These are phyloP conservation scores for Temnopleurus reevesii DNA, from an alignment of 53 echinoderm and acorn worm species.

Conservation along the genomic window DNA sequence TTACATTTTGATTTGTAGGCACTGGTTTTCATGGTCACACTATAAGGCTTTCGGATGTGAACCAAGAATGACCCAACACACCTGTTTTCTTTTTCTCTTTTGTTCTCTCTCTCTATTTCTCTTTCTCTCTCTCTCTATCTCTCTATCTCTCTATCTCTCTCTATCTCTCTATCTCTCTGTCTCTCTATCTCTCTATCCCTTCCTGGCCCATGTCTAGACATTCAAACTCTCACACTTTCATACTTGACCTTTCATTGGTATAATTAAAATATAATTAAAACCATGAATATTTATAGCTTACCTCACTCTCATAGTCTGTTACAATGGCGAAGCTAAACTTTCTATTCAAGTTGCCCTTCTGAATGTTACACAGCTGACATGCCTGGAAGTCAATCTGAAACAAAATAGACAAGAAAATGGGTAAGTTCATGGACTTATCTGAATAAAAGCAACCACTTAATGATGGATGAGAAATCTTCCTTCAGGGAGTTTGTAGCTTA, in stretches of 20 bases:
- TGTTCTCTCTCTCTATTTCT: no score
- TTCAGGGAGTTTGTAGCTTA: no score
- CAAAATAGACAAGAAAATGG: background rate
- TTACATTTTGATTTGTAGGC: no score
- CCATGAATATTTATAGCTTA: constrained; percentile 19
- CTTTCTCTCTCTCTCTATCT: background rate
- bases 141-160: background rate
- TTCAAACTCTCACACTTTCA: no score
- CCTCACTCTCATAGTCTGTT: constrained; percentile 96
- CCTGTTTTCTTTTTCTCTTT: background rate
- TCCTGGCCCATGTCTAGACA: no score
- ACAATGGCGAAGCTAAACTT: constrained; percentile 87
- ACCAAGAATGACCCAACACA: no score
- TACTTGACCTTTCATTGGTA: background rate
- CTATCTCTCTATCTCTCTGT: background rate
- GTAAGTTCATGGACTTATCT: no score
- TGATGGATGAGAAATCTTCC: no score
- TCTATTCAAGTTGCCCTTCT: constrained; percentile 97
- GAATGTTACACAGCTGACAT: constrained; percentile 90
- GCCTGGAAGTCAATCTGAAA: constrained; percentile 97
- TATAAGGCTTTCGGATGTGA: no score
- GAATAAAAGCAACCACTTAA: no score
- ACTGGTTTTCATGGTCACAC: no score
- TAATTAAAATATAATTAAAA: background rate
- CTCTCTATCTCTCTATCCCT: no score